Evolutionary conservation across 1,140 invertebrate genomes (phyloP), one percentile per base, ranked within the genome.

Genomic region (Hyles euphorbiae): DNA sequence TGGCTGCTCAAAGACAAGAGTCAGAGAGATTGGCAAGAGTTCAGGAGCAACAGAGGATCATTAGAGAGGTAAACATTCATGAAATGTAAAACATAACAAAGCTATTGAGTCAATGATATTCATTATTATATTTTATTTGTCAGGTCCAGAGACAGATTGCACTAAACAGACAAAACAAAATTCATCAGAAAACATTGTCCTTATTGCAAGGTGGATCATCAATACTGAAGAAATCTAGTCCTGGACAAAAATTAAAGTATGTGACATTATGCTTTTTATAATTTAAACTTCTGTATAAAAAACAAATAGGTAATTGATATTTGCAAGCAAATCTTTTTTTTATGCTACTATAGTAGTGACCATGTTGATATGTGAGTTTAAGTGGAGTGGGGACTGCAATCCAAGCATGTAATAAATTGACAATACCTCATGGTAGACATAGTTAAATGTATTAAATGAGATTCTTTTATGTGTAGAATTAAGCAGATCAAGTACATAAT

Each of bases 1-100:
- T 98, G n/a, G 94, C 94, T 32, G 98, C 98, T 3, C 97, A 98
- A 81, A 91, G 96, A 40, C 96, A 98, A 79, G 98, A 99, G 88
- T 94, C 95, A 69, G 97, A 98, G 78, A 91, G 98, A 78, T 88
- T 96, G 52, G 91, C 93, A 10, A 90, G 95, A n/a, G 94, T 96
- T 34, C 95, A 96, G 76, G 95, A 95, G 72, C 95, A 96, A 71
- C 95, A 96, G 72, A 92, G 93, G 70, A 92, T 94, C 53, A 93
- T 95, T 67, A 92, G 95, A 64, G 95, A 96, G 81, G 85, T 88
- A 73, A 51, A 34, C 36, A 40, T 40, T 0, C 1, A 40, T 8
- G 4, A 40, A 40, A 5, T 5, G 36, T 5, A 40, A 40, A 5
- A 40, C 36, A 40, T 40, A 52, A 45, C 34, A 4, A 34, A 61